These are phyloP conservation scores for Chrysaora quinquecirrha DNA, from an alignment of 30 jellyfish, hydroid and myxozoan genomes.

Conservation along the genomic window DNA sequence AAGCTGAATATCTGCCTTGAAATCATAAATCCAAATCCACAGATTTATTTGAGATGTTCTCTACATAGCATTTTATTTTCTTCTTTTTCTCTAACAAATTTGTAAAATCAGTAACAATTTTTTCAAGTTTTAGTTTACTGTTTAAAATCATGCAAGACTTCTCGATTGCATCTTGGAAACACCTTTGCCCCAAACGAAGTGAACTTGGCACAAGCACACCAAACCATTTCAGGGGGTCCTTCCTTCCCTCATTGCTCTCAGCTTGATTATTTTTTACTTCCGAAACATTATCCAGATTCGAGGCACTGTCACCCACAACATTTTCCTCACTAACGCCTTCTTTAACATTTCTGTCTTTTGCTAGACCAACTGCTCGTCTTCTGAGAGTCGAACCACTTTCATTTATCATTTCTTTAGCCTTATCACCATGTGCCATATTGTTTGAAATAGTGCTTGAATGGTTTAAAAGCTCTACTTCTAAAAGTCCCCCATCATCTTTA, in stretches of 20 bases:
- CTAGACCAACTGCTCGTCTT: background rate
- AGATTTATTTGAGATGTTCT: constrained; percentile 16
- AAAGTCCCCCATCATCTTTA: background rate
- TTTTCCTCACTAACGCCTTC: constrained; percentile 8
- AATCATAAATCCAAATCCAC: no score
- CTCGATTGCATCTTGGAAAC: constrained; percentile 40
- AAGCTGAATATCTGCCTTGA: no score
- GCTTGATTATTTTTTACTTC: background rate
- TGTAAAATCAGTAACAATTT: constrained; percentile 13
- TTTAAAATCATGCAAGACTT: constrained; percentile 14
- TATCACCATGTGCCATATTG: background rate
- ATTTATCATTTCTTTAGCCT: background rate
- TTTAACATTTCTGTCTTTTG: background rate
- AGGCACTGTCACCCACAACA: background rate
- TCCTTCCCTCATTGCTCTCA: no score
- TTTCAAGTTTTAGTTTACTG: constrained; percentile 4
- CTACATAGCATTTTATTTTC: constrained; percentile 3
- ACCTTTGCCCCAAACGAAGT: constrained; percentile 54
- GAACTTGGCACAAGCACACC: constrained; percentile 72
- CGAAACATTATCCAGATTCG: background rate
- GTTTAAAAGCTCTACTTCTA: background rate
- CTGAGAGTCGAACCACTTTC: background rate
- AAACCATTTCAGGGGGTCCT: constrained; percentile 78
- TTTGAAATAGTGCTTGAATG: background rate
- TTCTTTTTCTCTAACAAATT: constrained; percentile 26